A percentile compares a stretch with the other conserved stretches of the same genome.
These are phyloP conservation scores for Lasioglossum malachurum DNA, from an alignment of 2,888 invertebrate genomes.

Conservation along the genomic window DNA sequence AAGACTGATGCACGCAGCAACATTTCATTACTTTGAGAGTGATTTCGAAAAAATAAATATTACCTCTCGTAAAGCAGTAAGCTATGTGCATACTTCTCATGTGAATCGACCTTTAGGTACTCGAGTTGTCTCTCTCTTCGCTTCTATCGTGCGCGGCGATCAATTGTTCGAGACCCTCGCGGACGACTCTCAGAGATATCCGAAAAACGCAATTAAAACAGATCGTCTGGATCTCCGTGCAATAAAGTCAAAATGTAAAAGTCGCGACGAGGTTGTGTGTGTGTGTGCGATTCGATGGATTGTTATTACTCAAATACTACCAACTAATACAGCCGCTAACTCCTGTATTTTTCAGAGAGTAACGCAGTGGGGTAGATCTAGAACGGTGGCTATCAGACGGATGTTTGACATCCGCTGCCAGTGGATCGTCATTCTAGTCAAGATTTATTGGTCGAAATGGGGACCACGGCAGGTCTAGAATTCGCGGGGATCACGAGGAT, in stretches of 20 bases:
- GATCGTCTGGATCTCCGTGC: not conserved
- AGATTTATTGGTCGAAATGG: not conserved
- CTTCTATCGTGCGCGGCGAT: conserved; percentile 39
- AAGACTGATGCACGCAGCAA: no score
- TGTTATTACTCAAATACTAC: not conserved
- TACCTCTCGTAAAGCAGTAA: not conserved
- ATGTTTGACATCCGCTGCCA: not conserved
- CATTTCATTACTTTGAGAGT: no score
- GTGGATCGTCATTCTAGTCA: not conserved
- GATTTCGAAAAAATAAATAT: no score
- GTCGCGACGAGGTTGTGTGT: not conserved
- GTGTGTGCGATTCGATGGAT: not conserved
- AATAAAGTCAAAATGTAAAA: not conserved
- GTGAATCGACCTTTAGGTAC: not conserved
- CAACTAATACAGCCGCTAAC: not conserved
- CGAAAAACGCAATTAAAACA: conserved; percentile 14
- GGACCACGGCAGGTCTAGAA: not conserved
- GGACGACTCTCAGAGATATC: conserved; percentile 4
- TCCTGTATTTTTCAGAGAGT: not conserved
- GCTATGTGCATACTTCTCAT: not conserved
- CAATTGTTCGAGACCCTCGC: conserved; percentile 37
- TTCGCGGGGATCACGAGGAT: not conserved
- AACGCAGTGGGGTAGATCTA: not conserved
- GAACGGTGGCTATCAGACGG: not conserved
- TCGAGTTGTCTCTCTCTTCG: not conserved